A percentile compares a stretch with the other conserved stretches of the same genome.
Evolutionary conservation across 2,888 invertebrate genomes (phyloP).

Genomic region (Phania funesta): DNA sequence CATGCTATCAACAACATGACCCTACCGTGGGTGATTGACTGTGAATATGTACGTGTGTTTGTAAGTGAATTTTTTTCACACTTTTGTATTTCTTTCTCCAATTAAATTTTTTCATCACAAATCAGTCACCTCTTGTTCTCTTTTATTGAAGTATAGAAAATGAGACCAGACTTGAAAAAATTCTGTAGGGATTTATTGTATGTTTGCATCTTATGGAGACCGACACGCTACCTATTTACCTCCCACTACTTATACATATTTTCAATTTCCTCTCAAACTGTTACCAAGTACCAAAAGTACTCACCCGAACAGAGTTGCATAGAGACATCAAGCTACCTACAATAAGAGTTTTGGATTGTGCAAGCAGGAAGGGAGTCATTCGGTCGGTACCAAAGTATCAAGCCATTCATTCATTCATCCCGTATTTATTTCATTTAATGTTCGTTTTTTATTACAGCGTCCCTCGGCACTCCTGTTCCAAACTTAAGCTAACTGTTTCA

Average conservation of each 20-base stretch:
- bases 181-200: constrained; percentile 35
- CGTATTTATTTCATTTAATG: constrained; percentile 62
- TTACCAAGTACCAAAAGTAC: constrained; percentile 56
- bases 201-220: constrained; percentile 11
- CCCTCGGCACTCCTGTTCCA: constrained; percentile 13
- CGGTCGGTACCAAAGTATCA: constrained; percentile 41
- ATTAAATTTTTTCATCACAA: constrained; percentile 47
- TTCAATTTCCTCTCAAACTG: constrained; percentile 66
- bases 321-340: constrained; percentile 49
- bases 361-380: constrained; percentile 19
- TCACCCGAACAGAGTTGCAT: neutral
- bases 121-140: constrained; percentile 63
- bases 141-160: constrained; percentile 52
- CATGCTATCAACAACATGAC: constrained; percentile 11
- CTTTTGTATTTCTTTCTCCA: constrained; percentile 55
- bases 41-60: neutral
- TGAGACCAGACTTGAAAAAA: constrained; percentile 43
- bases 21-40: constrained; percentile 38
- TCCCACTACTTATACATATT: constrained; percentile 31
- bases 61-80: constrained; percentile 38
- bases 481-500: neutral
- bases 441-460: constrained; percentile 30
- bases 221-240: neutral
- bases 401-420: constrained; percentile 54
- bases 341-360: neutral